Conservation (phyloP, 2,113 vertebrate genomes). For the Clarias gariepinus region DNA sequence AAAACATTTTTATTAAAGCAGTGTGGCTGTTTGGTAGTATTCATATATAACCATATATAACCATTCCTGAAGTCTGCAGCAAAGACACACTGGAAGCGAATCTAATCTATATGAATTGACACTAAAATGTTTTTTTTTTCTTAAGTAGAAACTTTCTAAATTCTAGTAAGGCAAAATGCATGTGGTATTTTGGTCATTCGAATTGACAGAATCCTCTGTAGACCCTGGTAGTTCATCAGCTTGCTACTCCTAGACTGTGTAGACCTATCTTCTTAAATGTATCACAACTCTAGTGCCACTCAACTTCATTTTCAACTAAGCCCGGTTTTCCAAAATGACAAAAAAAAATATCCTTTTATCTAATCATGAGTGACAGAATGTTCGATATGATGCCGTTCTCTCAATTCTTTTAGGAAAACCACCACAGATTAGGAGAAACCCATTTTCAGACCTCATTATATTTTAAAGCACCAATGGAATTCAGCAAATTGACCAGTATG, state of each 20-base stretch:
- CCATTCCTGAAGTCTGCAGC: not conserved
- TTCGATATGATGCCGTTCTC: not conserved
- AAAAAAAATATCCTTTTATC: not conserved
- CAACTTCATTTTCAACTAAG: not conserved
- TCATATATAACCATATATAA: not conserved
- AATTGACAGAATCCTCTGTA: not conserved
- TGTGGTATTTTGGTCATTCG: not conserved
- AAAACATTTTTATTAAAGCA: not conserved
- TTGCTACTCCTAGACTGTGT: not conserved
- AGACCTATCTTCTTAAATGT: not conserved
- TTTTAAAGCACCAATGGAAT: not conserved
- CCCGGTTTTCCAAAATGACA: not conserved
- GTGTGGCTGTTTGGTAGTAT: not conserved
- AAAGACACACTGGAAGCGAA: not conserved
- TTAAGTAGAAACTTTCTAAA: not conserved
- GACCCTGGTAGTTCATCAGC: not conserved
- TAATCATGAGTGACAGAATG: not conserved
- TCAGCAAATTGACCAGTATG: not conserved
- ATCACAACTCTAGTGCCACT: not conserved
- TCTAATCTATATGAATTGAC: not conserved
- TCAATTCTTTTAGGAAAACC: not conserved
- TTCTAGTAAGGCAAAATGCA: not conserved
- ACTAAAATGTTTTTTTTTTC: not conserved
- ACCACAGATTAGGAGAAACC: not conserved
- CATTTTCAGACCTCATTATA: slow-evolving; percentile 6